Evolutionary conservation across 2,888 invertebrate species (phyloP).

Genomic region (Xestia c-nigrum): DNA sequence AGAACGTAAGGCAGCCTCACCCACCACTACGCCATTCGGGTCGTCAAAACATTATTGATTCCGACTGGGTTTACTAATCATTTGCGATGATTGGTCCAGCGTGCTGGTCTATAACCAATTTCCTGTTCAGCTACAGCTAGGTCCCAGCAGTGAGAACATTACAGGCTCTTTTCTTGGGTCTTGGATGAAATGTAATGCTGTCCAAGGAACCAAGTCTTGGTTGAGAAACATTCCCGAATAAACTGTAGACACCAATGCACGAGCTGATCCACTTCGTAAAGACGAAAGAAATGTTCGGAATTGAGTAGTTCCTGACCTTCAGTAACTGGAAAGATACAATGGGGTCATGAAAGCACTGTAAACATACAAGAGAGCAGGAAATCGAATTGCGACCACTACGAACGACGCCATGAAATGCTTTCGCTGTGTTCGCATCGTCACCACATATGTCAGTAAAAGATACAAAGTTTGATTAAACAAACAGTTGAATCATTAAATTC

Average conservation of each 20-base stretch:
- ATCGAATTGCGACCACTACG: background rate
- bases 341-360: background rate
- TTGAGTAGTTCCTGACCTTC: background rate
- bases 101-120: too few relatives aligned
- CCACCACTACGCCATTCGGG: too few relatives aligned
- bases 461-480: background rate
- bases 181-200: background rate
- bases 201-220: background rate
- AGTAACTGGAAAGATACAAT: too few relatives aligned
- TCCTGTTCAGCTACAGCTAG: background rate
- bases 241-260: background rate
- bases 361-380: background rate
- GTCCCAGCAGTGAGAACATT: background rate
- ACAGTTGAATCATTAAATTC: background rate
- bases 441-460: background rate
- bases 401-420: background rate
- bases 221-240: background rate
- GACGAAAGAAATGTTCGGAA: too few relatives aligned
- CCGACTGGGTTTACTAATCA: too few relatives aligned
- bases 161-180: background rate
- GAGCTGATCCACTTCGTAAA: background rate
- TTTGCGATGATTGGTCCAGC: too few relatives aligned
- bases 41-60: too few relatives aligned
- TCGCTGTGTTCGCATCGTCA: background rate
- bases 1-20: too few relatives aligned